These are phyloP conservation scores for Paracentrotus lividus DNA, from an alignment of 53 echinoderm and acorn worm genomes.

Conservation along the genomic window DNA sequence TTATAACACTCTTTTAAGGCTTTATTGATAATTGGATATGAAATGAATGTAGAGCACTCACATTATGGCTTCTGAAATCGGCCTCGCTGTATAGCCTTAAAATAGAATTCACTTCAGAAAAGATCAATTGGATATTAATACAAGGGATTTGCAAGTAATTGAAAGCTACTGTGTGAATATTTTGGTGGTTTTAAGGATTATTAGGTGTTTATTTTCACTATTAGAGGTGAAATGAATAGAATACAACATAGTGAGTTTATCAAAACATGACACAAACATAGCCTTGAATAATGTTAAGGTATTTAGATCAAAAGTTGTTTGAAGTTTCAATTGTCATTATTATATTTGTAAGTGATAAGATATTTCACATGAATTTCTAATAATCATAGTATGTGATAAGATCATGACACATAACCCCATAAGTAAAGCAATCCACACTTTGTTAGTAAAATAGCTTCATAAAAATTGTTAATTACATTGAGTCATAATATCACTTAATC, in stretches of 20 bases:
- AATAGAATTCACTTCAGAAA: not conserved
- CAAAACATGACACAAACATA: not conserved
- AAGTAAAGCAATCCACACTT: too few relatives aligned
- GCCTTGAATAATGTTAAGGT: not conserved
- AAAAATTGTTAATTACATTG: too few relatives aligned
- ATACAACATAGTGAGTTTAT: not conserved
- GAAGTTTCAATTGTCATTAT: not conserved
- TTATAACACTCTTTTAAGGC: not conserved
- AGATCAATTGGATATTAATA: not conserved
- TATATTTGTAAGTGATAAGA: not conserved
- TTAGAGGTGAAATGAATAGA: not conserved
- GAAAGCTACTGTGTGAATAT: not conserved
- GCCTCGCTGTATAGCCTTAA: not conserved
- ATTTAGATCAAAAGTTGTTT: not conserved
- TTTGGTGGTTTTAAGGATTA: conserved; percentile 14
- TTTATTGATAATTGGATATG: conserved; percentile 11
- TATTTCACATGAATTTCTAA: not conserved
- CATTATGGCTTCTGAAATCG: not conserved
- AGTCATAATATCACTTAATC: too few relatives aligned
- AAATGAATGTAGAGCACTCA: not conserved
- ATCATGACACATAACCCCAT: too few relatives aligned
- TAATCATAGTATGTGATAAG: too few relatives aligned
- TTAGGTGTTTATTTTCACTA: not conserved
- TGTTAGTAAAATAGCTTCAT: too few relatives aligned
- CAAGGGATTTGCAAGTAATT: not conserved